Evolutionary conservation across 2,888 invertebrate genomes (phyloP).

Genomic region (Pollenia amentaria): DNA sequence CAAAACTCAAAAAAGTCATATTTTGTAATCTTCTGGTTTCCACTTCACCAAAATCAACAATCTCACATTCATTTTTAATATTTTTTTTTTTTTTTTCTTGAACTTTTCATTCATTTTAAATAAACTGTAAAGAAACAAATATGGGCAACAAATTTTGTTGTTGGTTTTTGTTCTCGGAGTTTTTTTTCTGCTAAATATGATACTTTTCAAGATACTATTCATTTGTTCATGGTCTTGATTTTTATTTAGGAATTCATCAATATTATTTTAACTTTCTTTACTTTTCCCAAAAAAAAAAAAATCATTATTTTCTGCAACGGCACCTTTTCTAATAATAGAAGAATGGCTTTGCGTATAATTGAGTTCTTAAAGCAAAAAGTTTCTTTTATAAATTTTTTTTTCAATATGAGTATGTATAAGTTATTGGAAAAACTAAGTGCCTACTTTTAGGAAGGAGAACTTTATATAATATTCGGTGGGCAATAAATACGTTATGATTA

Average conservation of each 20-base stretch:
- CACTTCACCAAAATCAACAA: constrained; percentile 70
- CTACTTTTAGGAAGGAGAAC: too few species aligned
- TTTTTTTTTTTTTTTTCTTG: background rate
- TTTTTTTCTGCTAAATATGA: background rate
- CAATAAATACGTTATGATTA: too few species aligned
- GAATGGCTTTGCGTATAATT: background rate
- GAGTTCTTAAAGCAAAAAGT: background rate
- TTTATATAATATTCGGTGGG: too few species aligned
- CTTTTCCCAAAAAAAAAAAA: too few species aligned
- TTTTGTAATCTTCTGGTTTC: constrained; percentile 72
- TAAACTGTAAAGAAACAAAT: constrained; percentile 10
- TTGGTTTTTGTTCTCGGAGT: too few species aligned
- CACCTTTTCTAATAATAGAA: background rate
- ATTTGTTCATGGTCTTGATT: constrained; percentile 11
- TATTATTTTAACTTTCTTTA: background rate
- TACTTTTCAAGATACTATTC: background rate
- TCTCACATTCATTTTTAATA: constrained; percentile 59
- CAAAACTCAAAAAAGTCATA: constrained; percentile 53
- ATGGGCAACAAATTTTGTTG: constrained; percentile 10
- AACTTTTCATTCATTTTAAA: constrained; percentile 24
- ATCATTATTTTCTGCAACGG: background rate
- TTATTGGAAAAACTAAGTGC: too few species aligned
- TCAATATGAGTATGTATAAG: too few species aligned
- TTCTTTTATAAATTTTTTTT: too few species aligned
- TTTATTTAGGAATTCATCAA: constrained; percentile 17